phyloP scores from a whole-genome alignment of 2,888 invertebrate genomes.

The Andrena chrysosceles region DNA sequence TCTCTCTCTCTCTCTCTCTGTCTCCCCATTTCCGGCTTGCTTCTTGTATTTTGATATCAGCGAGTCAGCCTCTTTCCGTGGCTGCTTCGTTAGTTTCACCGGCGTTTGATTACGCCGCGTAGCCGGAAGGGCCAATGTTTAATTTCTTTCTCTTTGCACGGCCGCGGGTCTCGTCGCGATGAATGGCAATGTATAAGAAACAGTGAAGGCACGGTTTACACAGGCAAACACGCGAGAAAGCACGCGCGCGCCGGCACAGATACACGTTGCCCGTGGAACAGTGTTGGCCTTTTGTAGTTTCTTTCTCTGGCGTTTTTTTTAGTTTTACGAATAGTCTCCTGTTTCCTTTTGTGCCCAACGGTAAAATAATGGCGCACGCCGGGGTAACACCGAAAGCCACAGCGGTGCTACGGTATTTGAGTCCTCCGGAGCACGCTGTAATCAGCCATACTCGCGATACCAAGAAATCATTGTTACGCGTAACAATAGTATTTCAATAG shows the following conservation, averaged over 20 bases:
- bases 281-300: constrained; percentile 61
- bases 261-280: not conserved
- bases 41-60: constrained; percentile 61
- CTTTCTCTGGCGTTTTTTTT: constrained; percentile 61
- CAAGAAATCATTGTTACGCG: not conserved
- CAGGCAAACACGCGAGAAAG: constrained; percentile 28
- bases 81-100: constrained; percentile 61
- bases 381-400: not conserved
- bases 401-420: not conserved
- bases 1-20: constrained; percentile 4
- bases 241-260: not conserved
- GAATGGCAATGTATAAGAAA: constrained; percentile 69
- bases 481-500: not conserved
- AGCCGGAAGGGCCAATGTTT: constrained; percentile 76
- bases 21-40: not conserved
- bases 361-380: constrained; percentile 46
- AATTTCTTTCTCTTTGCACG: constrained; percentile 76
- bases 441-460: not conserved
- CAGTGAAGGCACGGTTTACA: constrained; percentile 54
- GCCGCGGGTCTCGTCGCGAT: constrained; percentile 57
- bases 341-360: constrained; percentile 44
- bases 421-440: not conserved
- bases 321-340: constrained; percentile 43
- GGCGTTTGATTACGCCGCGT: constrained; percentile 77
- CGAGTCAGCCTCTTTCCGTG: constrained; percentile 26